Conservation (phyloP, 2,888 invertebrate species). For the Phragmatobia fuliginosa region DNA sequence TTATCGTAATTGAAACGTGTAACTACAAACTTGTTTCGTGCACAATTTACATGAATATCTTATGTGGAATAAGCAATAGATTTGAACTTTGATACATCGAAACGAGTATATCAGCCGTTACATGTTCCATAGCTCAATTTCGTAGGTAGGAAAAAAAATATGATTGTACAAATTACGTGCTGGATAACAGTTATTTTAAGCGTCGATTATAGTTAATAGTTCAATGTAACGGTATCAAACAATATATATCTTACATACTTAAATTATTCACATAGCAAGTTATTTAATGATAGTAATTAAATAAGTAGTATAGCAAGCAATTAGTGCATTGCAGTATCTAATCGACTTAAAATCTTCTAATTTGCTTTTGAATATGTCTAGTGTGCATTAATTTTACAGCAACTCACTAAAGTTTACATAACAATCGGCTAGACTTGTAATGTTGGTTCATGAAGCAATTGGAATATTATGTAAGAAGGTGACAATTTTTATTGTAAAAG, state of each 20-base stretch:
- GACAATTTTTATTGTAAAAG: no score
- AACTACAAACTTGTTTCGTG: constrained; percentile 33
- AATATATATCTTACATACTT: constrained; percentile 26
- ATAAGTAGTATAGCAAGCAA: background rate
- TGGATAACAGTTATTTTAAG: constrained; percentile 80
- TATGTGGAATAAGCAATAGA: constrained; percentile 27
- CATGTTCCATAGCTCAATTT: constrained; percentile 58
- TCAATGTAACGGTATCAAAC: constrained; percentile 61
- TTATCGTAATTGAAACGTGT: constrained; percentile 26
- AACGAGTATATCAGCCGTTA: constrained; percentile 42
- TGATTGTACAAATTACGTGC: constrained; percentile 76
- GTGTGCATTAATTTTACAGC: background rate
- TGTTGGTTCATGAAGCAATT: background rate
- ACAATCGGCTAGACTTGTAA: background rate
- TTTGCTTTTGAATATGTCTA: background rate
- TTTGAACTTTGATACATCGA: constrained; percentile 26
- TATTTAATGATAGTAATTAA: background rate
- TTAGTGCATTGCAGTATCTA: background rate
- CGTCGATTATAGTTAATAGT: constrained; percentile 75
- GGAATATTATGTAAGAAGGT: constrained; percentile 12
- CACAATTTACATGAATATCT: constrained; percentile 19
- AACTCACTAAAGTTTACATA: background rate
- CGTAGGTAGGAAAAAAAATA: constrained; percentile 61
- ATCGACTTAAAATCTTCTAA: background rate
- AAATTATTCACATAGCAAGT: constrained; percentile 20